Percentiles rank a stretch among this genome's conserved stretches.
Conservation (phyloP, 2,888 invertebrate species). For the Pinctada fucata region DNA sequence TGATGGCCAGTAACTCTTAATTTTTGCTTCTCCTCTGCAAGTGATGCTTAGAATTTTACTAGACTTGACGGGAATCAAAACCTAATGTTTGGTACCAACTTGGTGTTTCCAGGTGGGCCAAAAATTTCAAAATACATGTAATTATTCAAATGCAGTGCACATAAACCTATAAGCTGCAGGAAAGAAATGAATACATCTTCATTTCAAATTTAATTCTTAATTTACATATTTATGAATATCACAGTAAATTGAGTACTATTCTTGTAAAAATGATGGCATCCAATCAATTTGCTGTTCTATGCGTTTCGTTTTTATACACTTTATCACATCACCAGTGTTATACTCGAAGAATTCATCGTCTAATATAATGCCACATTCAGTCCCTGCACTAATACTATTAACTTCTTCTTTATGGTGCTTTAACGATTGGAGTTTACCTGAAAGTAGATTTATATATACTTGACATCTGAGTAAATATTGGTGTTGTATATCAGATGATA, state of each 20-base stretch:
- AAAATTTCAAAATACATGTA: neutral
- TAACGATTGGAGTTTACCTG: constrained; percentile 87
- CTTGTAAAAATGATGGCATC: constrained; percentile 80
- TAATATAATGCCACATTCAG: constrained; percentile 92
- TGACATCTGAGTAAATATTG: too few relatives aligned
- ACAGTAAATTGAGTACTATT: too few relatives aligned
- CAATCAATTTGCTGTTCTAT: constrained; percentile 85
- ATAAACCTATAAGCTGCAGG: too few relatives aligned
- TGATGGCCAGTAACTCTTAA: too few relatives aligned
- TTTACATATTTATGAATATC: too few relatives aligned
- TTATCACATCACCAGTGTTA: constrained; percentile 86
- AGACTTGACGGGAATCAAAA: too few relatives aligned
- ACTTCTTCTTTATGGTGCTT: constrained; percentile 93
- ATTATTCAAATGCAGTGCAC: neutral
- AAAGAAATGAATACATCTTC: too few relatives aligned
- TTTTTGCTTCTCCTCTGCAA: too few relatives aligned
- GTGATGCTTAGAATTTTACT: too few relatives aligned
- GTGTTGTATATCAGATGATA: constrained; percentile 4
- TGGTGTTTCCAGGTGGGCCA: neutral
- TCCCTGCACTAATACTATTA: constrained; percentile 86
- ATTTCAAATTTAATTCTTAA: too few relatives aligned
- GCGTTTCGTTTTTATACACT: constrained; percentile 85
- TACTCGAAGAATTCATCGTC: constrained; percentile 81
- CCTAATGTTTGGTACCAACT: too few relatives aligned
- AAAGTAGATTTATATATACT: constrained; percentile 27